Conservation (phyloP, 1,140 invertebrate genomes). For the Temnothorax longispinosus region DNA sequence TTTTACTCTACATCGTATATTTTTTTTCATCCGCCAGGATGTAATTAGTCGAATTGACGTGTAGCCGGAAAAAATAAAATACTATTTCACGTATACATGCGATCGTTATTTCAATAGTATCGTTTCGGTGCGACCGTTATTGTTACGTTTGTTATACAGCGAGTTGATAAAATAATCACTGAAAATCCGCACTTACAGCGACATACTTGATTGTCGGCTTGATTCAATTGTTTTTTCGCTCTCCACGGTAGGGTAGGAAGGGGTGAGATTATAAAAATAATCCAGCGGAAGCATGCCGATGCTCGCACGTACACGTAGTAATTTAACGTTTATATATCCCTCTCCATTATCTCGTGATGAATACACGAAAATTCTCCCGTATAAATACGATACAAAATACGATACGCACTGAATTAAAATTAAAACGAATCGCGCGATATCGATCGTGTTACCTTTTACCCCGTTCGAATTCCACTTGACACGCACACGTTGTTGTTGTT, state of each 20-base stretch:
- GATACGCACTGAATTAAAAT: slow-evolving; percentile 20
- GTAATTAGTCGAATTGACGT: slow-evolving; percentile 37
- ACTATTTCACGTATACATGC: background rate
- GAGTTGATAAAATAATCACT: slow-evolving; percentile 51
- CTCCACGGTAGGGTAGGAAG: background rate
- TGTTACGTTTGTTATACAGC: slow-evolving; percentile 21
- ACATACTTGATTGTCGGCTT: slow-evolving; percentile 28
- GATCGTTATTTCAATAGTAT: slow-evolving; percentile 33
- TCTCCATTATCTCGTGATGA: slow-evolving; percentile 36
- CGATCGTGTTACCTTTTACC: background rate
- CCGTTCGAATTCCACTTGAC: background rate
- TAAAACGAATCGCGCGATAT: background rate
- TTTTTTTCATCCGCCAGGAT: background rate
- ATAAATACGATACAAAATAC: background rate
- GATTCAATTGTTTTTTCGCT: slow-evolving; percentile 31
- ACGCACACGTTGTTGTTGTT: background rate
- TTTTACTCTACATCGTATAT: background rate
- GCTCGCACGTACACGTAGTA: background rate
- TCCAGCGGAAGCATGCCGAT: slow-evolving; percentile 6
- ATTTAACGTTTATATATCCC: slow-evolving; percentile 47
- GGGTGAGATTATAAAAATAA: slow-evolving; percentile 47
- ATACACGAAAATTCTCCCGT: slow-evolving; percentile 13
- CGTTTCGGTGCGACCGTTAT: slow-evolving; percentile 14
- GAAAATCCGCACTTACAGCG: slow-evolving; percentile 34
- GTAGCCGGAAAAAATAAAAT: background rate